These are phyloP conservation scores for Oceanodroma leucorhoa DNA, from an alignment of 2,797 vertebrate species.

Conservation along the genomic window DNA sequence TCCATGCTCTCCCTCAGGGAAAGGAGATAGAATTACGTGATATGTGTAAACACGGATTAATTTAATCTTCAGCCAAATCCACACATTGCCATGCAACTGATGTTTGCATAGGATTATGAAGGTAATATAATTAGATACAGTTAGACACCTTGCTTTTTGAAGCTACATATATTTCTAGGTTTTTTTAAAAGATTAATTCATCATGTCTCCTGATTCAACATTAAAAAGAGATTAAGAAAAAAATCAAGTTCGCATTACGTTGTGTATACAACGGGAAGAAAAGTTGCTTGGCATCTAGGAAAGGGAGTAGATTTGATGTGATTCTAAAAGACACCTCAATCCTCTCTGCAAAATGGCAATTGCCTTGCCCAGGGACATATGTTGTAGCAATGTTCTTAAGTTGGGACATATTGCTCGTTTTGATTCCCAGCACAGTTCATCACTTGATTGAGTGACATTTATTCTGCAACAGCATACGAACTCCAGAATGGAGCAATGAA, in stretches of 20 bases:
- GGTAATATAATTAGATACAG: conserved; percentile 27
- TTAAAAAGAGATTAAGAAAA: not conserved
- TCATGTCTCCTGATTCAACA: conserved; percentile 23
- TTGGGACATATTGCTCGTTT: not conserved
- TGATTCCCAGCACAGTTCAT: not conserved
- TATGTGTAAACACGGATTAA: conserved; percentile 70
- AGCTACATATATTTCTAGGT: not conserved
- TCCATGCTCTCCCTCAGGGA: conserved; percentile 13
- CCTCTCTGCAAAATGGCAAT: not conserved
- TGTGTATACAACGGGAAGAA: not conserved
- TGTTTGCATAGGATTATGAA: conserved; percentile 66
- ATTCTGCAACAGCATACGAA: not conserved
- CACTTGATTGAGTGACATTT: not conserved
- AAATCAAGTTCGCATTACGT: conserved; percentile 1
- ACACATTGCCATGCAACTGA: conserved; percentile 39
- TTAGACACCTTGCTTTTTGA: conserved; percentile 54
- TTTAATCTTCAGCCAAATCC: conserved; percentile 67
- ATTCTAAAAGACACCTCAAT: conserved; percentile 18
- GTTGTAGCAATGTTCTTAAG: not conserved
- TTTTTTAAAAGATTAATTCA: not conserved
- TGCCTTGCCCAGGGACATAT: not conserved
- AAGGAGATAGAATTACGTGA: conserved; percentile 59
- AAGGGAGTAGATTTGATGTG: not conserved
- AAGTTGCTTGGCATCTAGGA: not conserved
- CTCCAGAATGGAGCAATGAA: not conserved